These are phyloP conservation scores for Stegastes partitus DNA, from an alignment of 2,113 vertebrate species.

Conservation along the genomic window DNA sequence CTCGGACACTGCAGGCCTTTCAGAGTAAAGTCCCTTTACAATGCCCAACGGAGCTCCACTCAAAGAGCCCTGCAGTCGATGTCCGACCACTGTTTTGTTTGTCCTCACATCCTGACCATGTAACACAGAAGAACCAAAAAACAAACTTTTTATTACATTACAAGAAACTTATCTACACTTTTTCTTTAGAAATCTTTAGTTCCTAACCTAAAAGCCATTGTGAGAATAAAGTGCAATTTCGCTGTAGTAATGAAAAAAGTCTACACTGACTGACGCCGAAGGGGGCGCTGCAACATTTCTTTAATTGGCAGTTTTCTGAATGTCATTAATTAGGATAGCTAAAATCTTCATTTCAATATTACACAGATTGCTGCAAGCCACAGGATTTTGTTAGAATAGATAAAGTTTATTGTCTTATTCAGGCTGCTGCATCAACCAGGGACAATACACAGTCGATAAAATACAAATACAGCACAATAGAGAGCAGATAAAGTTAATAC, in stretches of 20 bases:
- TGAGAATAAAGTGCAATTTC: slow-evolving; percentile 4
- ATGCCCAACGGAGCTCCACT: not conserved
- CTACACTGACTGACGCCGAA: slow-evolving; percentile 2
- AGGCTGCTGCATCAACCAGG: slow-evolving; percentile 22
- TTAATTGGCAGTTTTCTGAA: slow-evolving; percentile 17
- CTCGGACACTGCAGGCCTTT: not conserved
- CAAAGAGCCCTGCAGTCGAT: not conserved
- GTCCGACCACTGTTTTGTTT: not conserved
- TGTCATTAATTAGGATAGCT: slow-evolving; percentile 15
- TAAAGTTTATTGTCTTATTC: slow-evolving; percentile 1
- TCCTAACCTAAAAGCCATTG: not conserved
- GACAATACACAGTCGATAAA: slow-evolving; percentile 34
- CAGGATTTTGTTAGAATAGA: slow-evolving; percentile 41
- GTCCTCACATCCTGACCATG: not conserved
- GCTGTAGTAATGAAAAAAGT: not conserved
- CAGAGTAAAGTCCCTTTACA: slow-evolving; percentile 7
- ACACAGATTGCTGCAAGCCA: slow-evolving; percentile 6
- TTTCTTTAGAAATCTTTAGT: not conserved
- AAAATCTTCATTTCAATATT: slow-evolving; percentile 25
- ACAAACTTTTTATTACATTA: not conserved
- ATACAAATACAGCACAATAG: slow-evolving; percentile 34
- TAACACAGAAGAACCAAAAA: not conserved
- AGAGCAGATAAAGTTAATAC: slow-evolving; percentile 38
- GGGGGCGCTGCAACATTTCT: slow-evolving; percentile 13
- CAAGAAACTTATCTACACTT: not conserved